These are phyloP conservation scores for Folsomia candida DNA, from an alignment of 2,888 invertebrate species.

Conservation along the genomic window DNA sequence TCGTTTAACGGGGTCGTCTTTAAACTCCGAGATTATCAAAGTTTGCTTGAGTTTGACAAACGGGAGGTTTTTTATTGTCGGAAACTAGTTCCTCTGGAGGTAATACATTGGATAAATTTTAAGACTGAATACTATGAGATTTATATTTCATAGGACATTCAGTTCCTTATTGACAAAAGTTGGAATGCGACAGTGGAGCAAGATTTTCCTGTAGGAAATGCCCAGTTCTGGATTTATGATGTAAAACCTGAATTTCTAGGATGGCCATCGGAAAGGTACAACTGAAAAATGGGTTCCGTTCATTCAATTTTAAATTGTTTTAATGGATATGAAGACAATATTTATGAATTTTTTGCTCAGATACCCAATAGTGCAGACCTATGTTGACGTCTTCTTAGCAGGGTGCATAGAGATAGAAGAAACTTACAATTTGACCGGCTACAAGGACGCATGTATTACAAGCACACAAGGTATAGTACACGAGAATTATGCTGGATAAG, in stretches of 20 bases:
- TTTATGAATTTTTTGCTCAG: too few relatives aligned
- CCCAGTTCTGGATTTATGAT: constrained; percentile 35
- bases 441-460: constrained; percentile 26
- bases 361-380: constrained; percentile 38
- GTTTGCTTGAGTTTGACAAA: constrained; percentile 29
- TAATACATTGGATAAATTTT: constrained; percentile 17
- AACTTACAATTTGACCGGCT: constrained; percentile 23
- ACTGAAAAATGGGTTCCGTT: too few relatives aligned
- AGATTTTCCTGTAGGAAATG: not conserved
- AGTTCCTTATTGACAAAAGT: not conserved
- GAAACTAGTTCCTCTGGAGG: constrained; percentile 9
- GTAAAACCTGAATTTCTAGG: constrained; percentile 17
- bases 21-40: constrained; percentile 6
- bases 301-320: too few relatives aligned
- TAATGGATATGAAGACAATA: too few relatives aligned
- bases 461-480: constrained; percentile 26
- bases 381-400: constrained; percentile 33
- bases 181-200: not conserved
- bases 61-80: constrained; percentile 36
- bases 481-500: too few relatives aligned
- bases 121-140: too few relatives aligned
- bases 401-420: constrained; percentile 36
- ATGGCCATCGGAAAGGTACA: constrained; percentile 21
- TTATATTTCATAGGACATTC: too few relatives aligned
- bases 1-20: constrained; percentile 38